Conservation (phyloP, 2,888 invertebrate genomes). For the Lamellibrachia columna region DNA sequence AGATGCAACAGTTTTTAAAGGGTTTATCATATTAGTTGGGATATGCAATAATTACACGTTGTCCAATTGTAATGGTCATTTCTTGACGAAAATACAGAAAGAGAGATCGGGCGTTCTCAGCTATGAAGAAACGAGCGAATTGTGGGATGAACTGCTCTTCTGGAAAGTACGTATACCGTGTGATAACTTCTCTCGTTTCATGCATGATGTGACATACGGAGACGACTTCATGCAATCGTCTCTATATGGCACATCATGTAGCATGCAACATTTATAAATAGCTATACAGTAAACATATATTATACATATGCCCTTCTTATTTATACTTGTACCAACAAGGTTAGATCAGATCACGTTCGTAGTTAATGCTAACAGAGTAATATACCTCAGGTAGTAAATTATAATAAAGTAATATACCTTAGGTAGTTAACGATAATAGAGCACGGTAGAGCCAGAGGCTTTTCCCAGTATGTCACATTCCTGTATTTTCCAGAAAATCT, state of each 20-base stretch:
- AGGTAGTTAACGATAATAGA: too few species aligned
- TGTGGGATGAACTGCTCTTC: constrained; percentile 35
- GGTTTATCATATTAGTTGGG: background rate
- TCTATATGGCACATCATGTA: too few species aligned
- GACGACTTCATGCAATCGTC: background rate
- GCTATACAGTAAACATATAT: too few species aligned
- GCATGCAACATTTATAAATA: too few species aligned
- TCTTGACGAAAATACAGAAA: background rate
- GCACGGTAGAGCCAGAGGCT: too few species aligned
- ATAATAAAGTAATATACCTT: too few species aligned
- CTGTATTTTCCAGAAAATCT: constrained; percentile 31
- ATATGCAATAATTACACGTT: background rate
- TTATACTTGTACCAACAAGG: background rate
- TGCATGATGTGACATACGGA: background rate
- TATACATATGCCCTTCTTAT: background rate
- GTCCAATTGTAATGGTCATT: background rate
- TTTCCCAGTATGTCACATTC: too few species aligned
- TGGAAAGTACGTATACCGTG: constrained; percentile 31
- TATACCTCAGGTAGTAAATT: too few species aligned
- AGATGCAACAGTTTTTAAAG: background rate
- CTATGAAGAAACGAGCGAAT: constrained; percentile 28
- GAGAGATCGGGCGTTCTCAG: constrained; percentile 30
- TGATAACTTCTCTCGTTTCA: background rate
- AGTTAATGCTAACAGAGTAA: too few species aligned
- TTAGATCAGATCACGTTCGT: background rate